Evolutionary conservation across 2,888 invertebrate genomes (phyloP), one percentile per base, ranked within the genome.

Genomic region (Azorinus chamasolen): DNA sequence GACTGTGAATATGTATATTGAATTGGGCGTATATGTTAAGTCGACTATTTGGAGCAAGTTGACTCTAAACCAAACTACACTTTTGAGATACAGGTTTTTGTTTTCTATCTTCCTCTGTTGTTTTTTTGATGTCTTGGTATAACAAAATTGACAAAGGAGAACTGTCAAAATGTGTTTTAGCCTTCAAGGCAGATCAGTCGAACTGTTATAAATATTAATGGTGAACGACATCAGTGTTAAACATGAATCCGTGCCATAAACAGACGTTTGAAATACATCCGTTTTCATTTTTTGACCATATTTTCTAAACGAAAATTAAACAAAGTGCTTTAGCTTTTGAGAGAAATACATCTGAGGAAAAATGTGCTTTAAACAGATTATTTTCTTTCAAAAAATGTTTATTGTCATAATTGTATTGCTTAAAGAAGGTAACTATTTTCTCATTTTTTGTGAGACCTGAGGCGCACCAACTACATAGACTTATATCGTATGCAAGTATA

Each of bases 21-120:
- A 32, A 32, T 32, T 10, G 10, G 32, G 32, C 10, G 32, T 32
- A 32, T 32, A 32, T 59, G 22, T 59, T 43, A 46, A 77, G 78
- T 78, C 78, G 43, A 41, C 62, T 46, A 12, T 39, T 43, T 43
- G 78, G 78, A 27, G 78, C 48, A 14, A 25, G 78, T 61, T 69
- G 77, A 78, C 78, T 78, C 72, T 78, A 78, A 78, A 78, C 69
- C 46, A 14, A 64, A 73, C 27, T 64, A 72, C 68, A 72, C 32
- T 22, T 65, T 53, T 61, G 27, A 51, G 54, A 24, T 69, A 32
- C 65, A 54, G 41, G 55, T 59, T 48, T 37, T 45, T 16, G 24
- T 53, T 41, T 58, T 70, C 54, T 12, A 32, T 6, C 32, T 32
- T 32, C 32, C 32, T 32, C 32, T 32, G 32, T 32, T 32, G 24